phyloP scores from a whole-genome alignment of 2,113 vertebrate genomes.

The Bos indicus region DNA sequence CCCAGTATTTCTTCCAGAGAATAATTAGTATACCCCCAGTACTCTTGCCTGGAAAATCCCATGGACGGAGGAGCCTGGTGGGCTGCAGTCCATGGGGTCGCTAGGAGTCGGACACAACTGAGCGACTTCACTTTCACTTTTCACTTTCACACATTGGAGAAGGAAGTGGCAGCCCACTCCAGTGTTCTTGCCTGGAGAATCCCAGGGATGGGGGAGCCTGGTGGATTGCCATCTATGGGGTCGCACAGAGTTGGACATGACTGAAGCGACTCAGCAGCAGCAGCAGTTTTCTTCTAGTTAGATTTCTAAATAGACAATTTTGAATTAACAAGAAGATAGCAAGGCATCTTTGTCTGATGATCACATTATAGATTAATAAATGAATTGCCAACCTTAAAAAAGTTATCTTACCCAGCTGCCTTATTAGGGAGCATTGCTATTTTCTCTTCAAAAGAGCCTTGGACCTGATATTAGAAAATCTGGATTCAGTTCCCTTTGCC shows the following conservation, averaged over 20 bases:
- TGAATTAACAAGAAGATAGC: not conserved
- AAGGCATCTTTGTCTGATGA: not conserved
- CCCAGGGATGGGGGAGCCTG: no score
- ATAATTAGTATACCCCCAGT: not conserved
- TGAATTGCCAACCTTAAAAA: not conserved
- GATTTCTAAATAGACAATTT: conserved; percentile 1
- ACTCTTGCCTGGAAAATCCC: no score
- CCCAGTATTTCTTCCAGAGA: not conserved
- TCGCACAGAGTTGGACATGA: no score
- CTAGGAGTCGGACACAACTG: no score
- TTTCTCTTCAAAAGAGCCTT: not conserved
- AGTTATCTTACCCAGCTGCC: not conserved
- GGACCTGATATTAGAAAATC: not conserved
- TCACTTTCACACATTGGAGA: no score
- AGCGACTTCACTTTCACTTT: no score
- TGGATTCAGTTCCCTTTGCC: not conserved
- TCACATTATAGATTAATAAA: not conserved
- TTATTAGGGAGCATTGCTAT: not conserved
- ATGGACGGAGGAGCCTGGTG: no score
- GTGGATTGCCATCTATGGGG: no score
- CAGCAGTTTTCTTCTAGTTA: not conserved
- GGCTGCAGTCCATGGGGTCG: no score
- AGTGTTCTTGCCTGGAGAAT: no score
- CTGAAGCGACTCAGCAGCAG: no score
- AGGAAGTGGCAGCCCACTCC: no score